Evolutionary conservation across 1,140 invertebrate genomes (phyloP), one percentile per base, ranked within the genome.

Genomic region (Drosophila yakuba): DNA sequence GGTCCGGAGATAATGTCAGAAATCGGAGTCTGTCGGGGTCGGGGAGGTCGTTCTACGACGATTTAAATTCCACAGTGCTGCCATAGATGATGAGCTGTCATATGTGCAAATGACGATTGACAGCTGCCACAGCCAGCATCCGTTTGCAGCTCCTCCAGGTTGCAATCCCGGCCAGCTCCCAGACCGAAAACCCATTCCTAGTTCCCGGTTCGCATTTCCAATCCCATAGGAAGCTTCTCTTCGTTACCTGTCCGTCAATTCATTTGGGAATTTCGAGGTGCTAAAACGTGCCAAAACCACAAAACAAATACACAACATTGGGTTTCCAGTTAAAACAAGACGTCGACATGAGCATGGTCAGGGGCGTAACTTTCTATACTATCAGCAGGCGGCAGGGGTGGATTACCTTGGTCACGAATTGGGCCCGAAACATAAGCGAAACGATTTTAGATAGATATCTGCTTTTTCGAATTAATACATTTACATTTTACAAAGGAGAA

Each of bases 91-190:
- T 89, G 74, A 64, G 74, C 80, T 84, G 84, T 88, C 84, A 88
- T 84, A 89, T 78, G 84, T 84, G 77, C 58, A 77, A 76, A 82
- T 80, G 77, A 89, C 84, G 84, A 89, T 89, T 89, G 84, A 89
- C 84, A 89, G 84, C 80, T 89, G 84, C 80, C 84, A 69, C 79
- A 81, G 82, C 47, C 54, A 67, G 84, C 47, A 86, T 68, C 60
- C 63, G 74, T 60, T 56, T 20, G 39, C 74, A 69, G 66, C 63
- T 66, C 63, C 63, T 77, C 63, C 36, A 56, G 52, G 48, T 6
- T 47, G 36, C 48, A 66, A 59, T 35, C 58, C 23, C 43, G 15
- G 36, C 38, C 45, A 38, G 39, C 5, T 54, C 32, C 15, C 39
- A 25, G 4, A 25, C 43, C 36, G 28, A 28, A 56, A 44, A 32